Evolutionary conservation across 2,888 invertebrate genomes (phyloP).

Genomic region (Saturnia pavonia): DNA sequence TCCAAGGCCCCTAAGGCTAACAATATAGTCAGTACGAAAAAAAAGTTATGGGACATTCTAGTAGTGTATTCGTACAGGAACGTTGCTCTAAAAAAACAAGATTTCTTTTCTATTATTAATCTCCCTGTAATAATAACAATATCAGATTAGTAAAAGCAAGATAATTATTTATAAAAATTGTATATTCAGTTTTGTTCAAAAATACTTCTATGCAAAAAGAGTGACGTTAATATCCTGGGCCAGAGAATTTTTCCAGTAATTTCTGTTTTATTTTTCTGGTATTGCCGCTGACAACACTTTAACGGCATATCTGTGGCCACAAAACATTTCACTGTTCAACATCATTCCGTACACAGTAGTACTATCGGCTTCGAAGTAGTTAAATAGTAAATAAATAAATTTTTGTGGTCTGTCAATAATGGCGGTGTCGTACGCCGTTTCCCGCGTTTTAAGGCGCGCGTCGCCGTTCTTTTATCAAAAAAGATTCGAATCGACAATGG

Average conservation of each 20-base stretch:
- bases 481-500: constrained; percentile 71
- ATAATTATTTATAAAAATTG: no score
- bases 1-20: no score
- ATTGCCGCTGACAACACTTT: constrained; percentile 13
- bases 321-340: constrained; percentile 25
- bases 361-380: background rate
- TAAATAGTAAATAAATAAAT: background rate
- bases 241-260: no score
- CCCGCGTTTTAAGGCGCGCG: constrained; percentile 64
- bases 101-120: no score
- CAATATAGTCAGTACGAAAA: no score
- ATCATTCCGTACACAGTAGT: background rate
- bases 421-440: constrained; percentile 61
- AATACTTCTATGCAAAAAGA: background rate
- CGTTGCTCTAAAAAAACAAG: no score
- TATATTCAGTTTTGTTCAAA: background rate
- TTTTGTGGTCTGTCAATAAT: constrained; percentile 38
- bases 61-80: no score
- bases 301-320: constrained; percentile 21
- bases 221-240: no score
- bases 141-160: no score
- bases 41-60: no score
- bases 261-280: background rate
- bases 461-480: constrained; percentile 68
- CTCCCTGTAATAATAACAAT: no score